Base-by-base conservation (phyloP, 2,797 vertebrate species). In the Girardinus metallicus region DNA sequence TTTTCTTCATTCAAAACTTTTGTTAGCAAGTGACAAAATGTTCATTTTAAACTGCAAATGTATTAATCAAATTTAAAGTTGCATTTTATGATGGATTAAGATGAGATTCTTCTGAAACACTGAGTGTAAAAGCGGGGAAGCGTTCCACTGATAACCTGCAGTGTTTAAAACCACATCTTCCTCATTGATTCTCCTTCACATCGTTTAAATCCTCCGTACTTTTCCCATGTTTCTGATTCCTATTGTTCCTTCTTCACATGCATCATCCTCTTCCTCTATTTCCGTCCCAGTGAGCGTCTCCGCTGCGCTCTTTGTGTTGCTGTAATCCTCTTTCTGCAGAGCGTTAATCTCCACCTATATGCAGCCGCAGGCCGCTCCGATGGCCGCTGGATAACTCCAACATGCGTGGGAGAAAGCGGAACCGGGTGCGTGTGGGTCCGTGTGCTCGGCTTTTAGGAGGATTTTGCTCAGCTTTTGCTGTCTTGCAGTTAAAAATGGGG, bases 321-420 rank as follows among this genome's bases (percentile, higher is more conserved):
- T 60, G 44, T 92, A 92, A 94, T 92, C 92, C 87, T 87, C 85
- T 87, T 80, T 87, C 85, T 86, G 72, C 55, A 43, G 13, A 23
- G 71, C 41, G 80, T 85, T 89, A 84, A 92, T 89, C 91, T 90
- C 71, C 47, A 18, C 75, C 86, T n/a, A 75, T 68, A 80, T 84
- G 80, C 79, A 81, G 83, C 88, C 73, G 80, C 23, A 83, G 88
- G 89, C 79, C 78, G 75, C 83, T 31, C 21, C 36, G 87, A 91
- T 91, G 92, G 83, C 85, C 87, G 46, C 13, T 21, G 16, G 89
- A 92, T 92, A 89, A 88, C 81, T 90, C 78, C 70, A 68, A 0
- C 43, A 21, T 73, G 49, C 47, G 36, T 71, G 41, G 75, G 53
- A 72, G 7, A 74, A 39, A 12, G 21, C 70, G 46, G 51, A 47